These are phyloP conservation scores for Beroe ovata DNA, from an alignment of 37 sponge, comb jelly and placozoan genomes.

Conservation along the genomic window DNA sequence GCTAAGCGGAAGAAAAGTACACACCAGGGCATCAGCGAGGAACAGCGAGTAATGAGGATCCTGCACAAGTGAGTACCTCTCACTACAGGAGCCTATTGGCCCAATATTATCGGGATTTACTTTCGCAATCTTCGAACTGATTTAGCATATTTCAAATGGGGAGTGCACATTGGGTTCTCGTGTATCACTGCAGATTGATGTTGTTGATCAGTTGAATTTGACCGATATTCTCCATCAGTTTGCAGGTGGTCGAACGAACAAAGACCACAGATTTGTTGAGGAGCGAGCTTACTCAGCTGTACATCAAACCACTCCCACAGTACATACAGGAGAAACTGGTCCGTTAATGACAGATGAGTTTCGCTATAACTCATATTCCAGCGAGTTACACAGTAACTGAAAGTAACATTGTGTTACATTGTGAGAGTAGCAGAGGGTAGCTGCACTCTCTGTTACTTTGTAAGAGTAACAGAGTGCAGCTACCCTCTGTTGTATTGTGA, in stretches of 20 bases:
- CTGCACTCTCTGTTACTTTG: background rate
- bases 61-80: conserved; percentile 56
- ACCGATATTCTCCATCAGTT: too few species aligned
- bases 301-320: conserved; percentile 21
- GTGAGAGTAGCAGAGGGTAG: background rate
- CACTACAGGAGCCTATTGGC: too few species aligned
- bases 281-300: conserved; percentile 16
- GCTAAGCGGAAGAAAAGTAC: conserved; percentile 48
- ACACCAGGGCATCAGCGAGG: conserved; percentile 8
- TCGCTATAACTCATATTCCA: too few species aligned
- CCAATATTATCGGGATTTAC: too few species aligned
- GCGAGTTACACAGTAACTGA: too few species aligned
- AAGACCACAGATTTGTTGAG: background rate
- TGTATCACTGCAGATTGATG: too few species aligned
- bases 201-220: too few species aligned
- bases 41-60: conserved; percentile 57
- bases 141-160: too few species aligned
- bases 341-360: background rate
- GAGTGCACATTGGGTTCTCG: too few species aligned
- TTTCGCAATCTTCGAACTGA: too few species aligned
- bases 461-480: background rate
- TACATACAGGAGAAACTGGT: conserved; percentile 60
- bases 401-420: too few species aligned
- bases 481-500: background rate
- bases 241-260: background rate